These are phyloP conservation scores for Ciconia maguari DNA, from an alignment of 2,113 vertebrate species.

Conservation along the genomic window DNA sequence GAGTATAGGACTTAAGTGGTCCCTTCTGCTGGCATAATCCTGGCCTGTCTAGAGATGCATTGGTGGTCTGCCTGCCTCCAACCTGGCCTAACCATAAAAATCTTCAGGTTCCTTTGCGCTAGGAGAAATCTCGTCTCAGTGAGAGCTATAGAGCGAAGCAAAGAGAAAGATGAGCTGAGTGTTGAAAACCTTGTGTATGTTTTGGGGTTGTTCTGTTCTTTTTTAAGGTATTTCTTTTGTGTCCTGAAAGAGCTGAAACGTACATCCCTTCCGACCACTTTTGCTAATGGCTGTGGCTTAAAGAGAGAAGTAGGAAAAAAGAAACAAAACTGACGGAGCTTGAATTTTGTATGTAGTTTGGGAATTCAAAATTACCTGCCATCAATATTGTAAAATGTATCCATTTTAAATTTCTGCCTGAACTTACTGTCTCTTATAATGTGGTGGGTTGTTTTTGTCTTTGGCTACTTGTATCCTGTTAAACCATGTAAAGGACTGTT, in stretches of 20 bases:
- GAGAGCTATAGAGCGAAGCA: background rate
- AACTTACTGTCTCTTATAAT: background rate
- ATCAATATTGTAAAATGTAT: background rate
- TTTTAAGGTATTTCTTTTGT: background rate
- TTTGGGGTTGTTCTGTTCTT: background rate
- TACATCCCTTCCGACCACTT: fast-evolving
- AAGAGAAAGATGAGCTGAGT: background rate
- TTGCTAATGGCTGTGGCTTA: background rate
- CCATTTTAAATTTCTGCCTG: background rate
- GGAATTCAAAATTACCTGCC: background rate
- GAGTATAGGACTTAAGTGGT: background rate
- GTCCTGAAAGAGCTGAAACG: background rate
- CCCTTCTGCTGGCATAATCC: background rate
- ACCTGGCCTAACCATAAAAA: background rate
- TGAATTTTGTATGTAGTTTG: background rate
- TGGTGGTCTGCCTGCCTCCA: background rate
- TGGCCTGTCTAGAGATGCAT: background rate
- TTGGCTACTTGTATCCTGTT: background rate
- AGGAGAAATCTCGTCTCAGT: background rate
- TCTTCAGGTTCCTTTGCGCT: background rate
- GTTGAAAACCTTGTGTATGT: background rate
- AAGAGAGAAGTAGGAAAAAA: background rate
- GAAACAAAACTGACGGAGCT: background rate
- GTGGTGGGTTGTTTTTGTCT: background rate
- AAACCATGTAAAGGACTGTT: background rate